A percentile compares a stretch with the other conserved stretches of the same genome.
Conservation (phyloP, 2,797 vertebrate species). For the Phyllotis vaccarum region DNA sequence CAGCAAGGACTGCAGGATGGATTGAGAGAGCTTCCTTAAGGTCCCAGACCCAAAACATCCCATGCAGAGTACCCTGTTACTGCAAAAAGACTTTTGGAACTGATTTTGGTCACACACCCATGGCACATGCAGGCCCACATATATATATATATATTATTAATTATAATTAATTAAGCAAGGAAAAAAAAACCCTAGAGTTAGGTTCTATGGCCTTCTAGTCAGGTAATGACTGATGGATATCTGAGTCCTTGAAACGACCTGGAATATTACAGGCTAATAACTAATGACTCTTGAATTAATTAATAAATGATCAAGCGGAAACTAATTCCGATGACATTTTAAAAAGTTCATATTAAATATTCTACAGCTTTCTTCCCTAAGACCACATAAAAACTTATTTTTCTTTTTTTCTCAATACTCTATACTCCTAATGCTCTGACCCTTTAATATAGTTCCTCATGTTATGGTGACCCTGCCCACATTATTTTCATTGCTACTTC, state of each 20-base stretch:
- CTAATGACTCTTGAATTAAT: slow-evolving; percentile 58
- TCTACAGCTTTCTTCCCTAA: not conserved
- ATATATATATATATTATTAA: too few species aligned
- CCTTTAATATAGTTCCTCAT: not conserved
- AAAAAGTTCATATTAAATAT: slow-evolving; percentile 55
- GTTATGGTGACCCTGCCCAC: not conserved
- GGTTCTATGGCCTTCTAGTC: not conserved
- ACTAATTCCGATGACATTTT: slow-evolving; percentile 35
- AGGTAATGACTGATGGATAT: not conserved
- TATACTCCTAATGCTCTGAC: not conserved
- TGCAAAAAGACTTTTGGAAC: not conserved
- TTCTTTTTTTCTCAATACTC: not conserved
- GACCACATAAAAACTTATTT: not conserved
- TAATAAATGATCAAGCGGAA: slow-evolving; percentile 17
- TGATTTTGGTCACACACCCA: not conserved
- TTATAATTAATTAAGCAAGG: not conserved
- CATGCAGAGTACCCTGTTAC: not conserved
- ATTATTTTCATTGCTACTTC: not conserved
- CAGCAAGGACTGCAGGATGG: not conserved
- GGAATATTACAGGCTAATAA: slow-evolving; percentile 38
- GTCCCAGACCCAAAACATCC: not conserved
- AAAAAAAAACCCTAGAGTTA: slow-evolving; percentile 33
- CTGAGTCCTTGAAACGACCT: not conserved
- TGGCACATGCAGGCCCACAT: not conserved
- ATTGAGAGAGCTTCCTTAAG: not conserved